phyloP scores from a whole-genome alignment of 2,888 invertebrate genomes.

The Andrena flavipes region DNA sequence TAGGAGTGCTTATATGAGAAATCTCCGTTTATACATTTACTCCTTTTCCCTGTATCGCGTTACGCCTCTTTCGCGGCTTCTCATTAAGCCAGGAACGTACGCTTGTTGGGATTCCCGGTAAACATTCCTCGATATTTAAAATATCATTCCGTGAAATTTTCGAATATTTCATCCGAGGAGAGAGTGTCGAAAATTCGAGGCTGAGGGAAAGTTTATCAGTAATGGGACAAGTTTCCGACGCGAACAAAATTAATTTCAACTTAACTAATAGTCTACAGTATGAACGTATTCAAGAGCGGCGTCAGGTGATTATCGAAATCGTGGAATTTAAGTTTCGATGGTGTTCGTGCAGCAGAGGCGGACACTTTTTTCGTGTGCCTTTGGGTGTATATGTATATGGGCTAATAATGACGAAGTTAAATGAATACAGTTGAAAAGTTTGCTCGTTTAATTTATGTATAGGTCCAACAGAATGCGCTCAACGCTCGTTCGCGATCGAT shows the following conservation, averaged over 20 bases:
- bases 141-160: no score
- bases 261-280: not conserved
- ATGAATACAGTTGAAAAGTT: constrained; percentile 2
- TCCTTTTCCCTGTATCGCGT: not conserved
- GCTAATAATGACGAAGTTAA: constrained; percentile 1
- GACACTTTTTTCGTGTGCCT: not conserved
- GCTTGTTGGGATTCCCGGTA: not conserved
- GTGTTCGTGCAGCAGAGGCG: not conserved
- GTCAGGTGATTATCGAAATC: not conserved
- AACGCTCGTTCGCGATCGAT: not conserved
- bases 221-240: not conserved
- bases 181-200: not conserved
- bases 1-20: constrained; percentile 35
- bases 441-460: not conserved
- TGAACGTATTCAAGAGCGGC: not conserved
- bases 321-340: not conserved
- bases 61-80: not conserved
- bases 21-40: constrained; percentile 13
- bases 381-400: not conserved
- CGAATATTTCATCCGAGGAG: not conserved
- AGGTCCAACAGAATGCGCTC: not conserved
- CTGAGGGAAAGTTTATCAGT: not conserved
- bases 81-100: not conserved
- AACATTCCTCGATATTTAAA: not conserved
- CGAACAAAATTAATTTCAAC: not conserved